Base-by-base conservation (phyloP, 2,113 vertebrate species). In the Hyaena hyaena region DNA sequence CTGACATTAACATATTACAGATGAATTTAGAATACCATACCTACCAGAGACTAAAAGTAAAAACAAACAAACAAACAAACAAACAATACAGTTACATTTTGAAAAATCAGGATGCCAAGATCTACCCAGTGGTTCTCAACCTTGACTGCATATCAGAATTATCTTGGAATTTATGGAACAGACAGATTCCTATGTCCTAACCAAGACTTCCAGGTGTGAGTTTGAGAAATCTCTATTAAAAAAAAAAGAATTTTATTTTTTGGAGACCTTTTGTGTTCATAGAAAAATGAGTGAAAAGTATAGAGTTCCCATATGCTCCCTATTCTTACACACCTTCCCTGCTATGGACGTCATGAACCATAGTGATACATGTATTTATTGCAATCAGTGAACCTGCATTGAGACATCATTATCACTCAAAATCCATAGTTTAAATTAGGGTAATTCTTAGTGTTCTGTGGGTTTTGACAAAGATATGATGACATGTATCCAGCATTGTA, bases 141-240 rank as follows among this genome's bases (percentile, higher is more conserved):
- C 10, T 7, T 87, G 50, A 39, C 26, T 61, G 2, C 26, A 83
- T 26, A 87, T 76, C 48, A 88, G 69, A 92, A 88, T 88, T 35
- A 45, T 87, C 26, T 74, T 96, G 50, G 33, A 84, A 85, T 86
- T 96, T 95, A 73, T 50, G 81, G 39, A 81, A 81, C 26, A 92
- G 48, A 74, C 68, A 74, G 45, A 45, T 81, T 94, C 81, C 23
- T 55, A 77, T 73, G 35, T 17, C 48, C 73, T 39, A 86, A 1
- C 16, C 10, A 83, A 83, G 28, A 74, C 53, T 35, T 94, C 65
- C 90, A 83, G 39, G n/a, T 80, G 28, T 94, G 65, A 58, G 90
- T 76, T 61, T 73, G 2, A 95, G 35, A 92, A 93, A n/a, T 84
- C 26, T 94, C 76, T 88, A 69, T 80, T 81, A 17, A 17, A 76